These are phyloP conservation scores for Buceros bicornis DNA, from an alignment of 2,797 vertebrate genomes.

Conservation along the genomic window DNA sequence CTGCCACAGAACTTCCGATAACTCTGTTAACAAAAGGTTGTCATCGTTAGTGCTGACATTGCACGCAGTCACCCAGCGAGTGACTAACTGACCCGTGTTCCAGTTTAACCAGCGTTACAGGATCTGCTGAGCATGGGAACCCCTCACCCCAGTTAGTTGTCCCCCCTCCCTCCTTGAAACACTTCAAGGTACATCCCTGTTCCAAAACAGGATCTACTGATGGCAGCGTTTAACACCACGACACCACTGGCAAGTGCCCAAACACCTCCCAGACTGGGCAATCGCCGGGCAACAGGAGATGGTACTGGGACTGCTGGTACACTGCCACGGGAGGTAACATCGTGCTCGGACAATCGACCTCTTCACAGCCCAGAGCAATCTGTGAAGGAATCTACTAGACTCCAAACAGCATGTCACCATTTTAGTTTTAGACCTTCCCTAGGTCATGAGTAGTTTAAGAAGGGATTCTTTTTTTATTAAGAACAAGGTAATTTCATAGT, in stretches of 20 bases:
- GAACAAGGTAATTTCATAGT: neutral
- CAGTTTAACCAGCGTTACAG: neutral
- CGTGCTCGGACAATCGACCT: neutral
- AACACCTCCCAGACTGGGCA: neutral
- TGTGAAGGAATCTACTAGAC: too few relatives aligned
- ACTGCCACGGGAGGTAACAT: neutral
- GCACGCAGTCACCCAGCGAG: neutral
- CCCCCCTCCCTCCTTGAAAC: neutral
- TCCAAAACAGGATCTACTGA: neutral
- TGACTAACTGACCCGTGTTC: neutral
- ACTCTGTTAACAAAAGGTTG: conserved; percentile 78
- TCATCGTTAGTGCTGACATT: neutral
- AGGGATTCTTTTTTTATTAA: neutral
- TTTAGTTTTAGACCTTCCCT: neutral
- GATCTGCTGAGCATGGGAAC: neutral
- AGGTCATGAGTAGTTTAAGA: neutral
- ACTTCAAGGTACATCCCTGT: neutral
- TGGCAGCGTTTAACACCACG: neutral
- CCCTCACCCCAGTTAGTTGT: neutral
- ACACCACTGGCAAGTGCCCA: neutral
- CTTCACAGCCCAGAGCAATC: neutral
- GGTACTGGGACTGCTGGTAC: neutral
- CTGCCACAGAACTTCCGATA: conserved; percentile 95
- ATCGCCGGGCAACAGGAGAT: neutral
- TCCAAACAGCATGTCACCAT: neutral